These are phyloP conservation scores for Aphyosemion australe DNA, from an alignment of 2,113 vertebrate species.

Conservation along the genomic window DNA sequence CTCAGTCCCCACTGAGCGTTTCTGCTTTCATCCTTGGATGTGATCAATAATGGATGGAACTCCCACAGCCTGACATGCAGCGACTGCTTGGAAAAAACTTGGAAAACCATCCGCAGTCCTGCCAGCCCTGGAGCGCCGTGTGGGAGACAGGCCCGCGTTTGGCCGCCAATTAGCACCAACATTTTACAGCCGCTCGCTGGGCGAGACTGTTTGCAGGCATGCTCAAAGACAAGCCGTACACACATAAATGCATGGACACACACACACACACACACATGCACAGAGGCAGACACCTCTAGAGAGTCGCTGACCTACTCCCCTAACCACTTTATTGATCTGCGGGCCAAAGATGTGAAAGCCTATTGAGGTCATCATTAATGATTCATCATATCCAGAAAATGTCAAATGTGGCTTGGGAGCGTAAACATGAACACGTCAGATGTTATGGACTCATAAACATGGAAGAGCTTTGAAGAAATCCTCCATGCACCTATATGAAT, in stretches of 20 bases:
- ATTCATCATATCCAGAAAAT: slow-evolving; percentile 79
- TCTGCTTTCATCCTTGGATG: slow-evolving; percentile 73
- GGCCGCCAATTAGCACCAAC: slow-evolving; percentile 74
- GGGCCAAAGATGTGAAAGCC: slow-evolving; percentile 77
- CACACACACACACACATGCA: slow-evolving; percentile 8
- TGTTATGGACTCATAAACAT: slow-evolving; percentile 72
- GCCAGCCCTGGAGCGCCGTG: slow-evolving; percentile 43
- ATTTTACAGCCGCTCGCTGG: slow-evolving; percentile 61
- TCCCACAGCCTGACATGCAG: slow-evolving; percentile 69
- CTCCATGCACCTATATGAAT: slow-evolving; percentile 63
- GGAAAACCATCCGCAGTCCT: slow-evolving; percentile 60
- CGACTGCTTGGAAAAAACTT: slow-evolving; percentile 55
- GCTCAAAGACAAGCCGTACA: slow-evolving; percentile 42
- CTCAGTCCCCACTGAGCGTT: slow-evolving; percentile 66
- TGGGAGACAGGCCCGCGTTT: slow-evolving; percentile 38
- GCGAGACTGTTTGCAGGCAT: slow-evolving; percentile 52
- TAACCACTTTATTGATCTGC: slow-evolving; percentile 80
- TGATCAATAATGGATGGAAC: slow-evolving; percentile 80
- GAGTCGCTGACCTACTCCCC: slow-evolving; percentile 76
- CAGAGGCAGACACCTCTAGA: slow-evolving; percentile 60
- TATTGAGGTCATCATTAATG: slow-evolving; percentile 80
- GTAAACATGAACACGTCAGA: slow-evolving; percentile 71
- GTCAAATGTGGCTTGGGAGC: slow-evolving; percentile 73
- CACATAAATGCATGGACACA: background rate
- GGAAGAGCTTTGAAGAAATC: slow-evolving; percentile 65